Conservation (phyloP, 2,888 invertebrate species). For the Monoplex corrugatus region DNA sequence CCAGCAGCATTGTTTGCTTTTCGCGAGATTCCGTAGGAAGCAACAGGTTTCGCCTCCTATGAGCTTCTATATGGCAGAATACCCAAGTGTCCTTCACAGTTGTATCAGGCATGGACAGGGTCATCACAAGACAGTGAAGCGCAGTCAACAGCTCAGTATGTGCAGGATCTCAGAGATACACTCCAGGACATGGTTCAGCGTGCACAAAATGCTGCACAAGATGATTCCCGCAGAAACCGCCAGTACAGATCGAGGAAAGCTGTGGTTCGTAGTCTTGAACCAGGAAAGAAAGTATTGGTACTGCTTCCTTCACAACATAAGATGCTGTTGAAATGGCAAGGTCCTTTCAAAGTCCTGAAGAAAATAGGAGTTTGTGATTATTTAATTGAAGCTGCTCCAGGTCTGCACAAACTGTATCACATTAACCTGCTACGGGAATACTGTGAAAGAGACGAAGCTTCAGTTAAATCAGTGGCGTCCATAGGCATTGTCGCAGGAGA, state of each 20-base stretch:
- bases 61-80: too few relatives aligned
- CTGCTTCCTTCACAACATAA: conserved; percentile 58
- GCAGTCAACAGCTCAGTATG: not conserved
- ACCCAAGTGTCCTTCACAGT: conserved; percentile 47
- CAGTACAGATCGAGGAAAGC: conserved; percentile 53
- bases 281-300: conserved; percentile 56
- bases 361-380: not conserved
- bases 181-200: conserved; percentile 38
- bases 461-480: not conserved
- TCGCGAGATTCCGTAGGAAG: not conserved
- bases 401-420: not conserved
- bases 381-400: not conserved
- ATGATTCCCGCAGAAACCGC: conserved; percentile 9
- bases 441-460: not conserved
- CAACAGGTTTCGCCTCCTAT: not conserved
- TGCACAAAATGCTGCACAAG: conserved; percentile 33
- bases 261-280: conserved; percentile 38
- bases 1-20: not conserved
- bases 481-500: not conserved
- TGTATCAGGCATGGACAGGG: conserved; percentile 44
- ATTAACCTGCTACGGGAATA: conserved; percentile 15
- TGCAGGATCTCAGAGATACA: not conserved
- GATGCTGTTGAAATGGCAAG: conserved; percentile 58
- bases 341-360: too few relatives aligned
- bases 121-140: conserved; percentile 40